These are phyloP conservation scores for Pediacus dermestoides DNA, from an alignment of 2,888 invertebrate genomes.

Conservation along the genomic window DNA sequence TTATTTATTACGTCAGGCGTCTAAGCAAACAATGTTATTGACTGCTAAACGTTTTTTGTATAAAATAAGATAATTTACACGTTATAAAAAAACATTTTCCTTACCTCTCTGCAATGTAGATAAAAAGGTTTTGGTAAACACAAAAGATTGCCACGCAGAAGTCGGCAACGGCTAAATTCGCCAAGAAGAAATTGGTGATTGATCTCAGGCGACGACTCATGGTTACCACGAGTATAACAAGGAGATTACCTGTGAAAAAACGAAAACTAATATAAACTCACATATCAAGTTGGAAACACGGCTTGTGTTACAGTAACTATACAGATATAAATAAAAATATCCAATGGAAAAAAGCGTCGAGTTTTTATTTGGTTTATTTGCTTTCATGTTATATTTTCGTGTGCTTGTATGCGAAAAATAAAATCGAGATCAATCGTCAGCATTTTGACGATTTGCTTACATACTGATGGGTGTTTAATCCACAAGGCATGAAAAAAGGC, in stretches of 20 bases:
- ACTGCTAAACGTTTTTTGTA: conserved; percentile 7
- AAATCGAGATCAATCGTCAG: neutral
- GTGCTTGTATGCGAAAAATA: conserved; percentile 1
- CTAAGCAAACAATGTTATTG: neutral
- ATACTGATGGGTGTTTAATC: neutral
- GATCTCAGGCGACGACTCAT: conserved; percentile 78
- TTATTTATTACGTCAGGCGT: too few relatives aligned
- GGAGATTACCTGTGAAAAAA: conserved; percentile 67
- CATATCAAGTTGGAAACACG: too few relatives aligned
- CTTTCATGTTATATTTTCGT: conserved; percentile 2
- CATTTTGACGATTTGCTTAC: neutral
- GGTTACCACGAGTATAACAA: conserved; percentile 83
- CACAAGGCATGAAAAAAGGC: too few relatives aligned
- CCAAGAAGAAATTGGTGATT: conserved; percentile 88
- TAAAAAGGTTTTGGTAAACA: conserved; percentile 83
- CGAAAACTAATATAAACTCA: too few relatives aligned
- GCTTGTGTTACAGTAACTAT: too few relatives aligned
- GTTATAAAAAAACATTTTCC: conserved; percentile 12
- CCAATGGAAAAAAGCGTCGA: too few relatives aligned
- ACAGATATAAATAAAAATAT: too few relatives aligned
- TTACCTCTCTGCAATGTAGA: conserved; percentile 67
- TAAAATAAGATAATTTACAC: neutral
- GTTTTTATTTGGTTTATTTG: too few relatives aligned
- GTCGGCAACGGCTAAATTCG: conserved; percentile 86
- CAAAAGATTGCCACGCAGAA: conserved; percentile 91